Evolutionary conservation across 2,797 vertebrate species (phyloP), one percentile per base, ranked within the genome.

Genomic region (Enteromius treurensis): DNA sequence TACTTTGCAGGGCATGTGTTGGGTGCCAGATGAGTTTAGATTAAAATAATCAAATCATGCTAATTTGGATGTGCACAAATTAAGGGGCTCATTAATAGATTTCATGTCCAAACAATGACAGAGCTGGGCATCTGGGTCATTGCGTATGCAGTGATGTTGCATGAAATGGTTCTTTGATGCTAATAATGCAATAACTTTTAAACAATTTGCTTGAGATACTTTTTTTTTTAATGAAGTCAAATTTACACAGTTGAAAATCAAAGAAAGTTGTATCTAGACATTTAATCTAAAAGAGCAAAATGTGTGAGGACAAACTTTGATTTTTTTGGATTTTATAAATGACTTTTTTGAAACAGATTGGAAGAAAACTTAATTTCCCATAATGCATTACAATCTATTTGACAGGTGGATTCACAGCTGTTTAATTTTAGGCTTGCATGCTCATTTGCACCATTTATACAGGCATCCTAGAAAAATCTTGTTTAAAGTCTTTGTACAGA

Each of bases 21-120:
- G 42, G 14, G 51, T 51, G 68, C 62, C 53, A 45, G n/a, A 51
- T 55, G 21, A 53, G 53, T 34, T 68, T 69, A 23, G 17, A n/a
- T 76, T 29, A 37, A 62, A 62, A 62, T 74, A 11, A 74, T 74
- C 49, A 23, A 45, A 82, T 69, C 13, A 68, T 69, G 60, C 9
- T 71, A 1, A 80, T 82, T 80, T 76, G 37, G 40, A 78, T 45
- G n/a, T 80, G 32, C 34, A 62, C n/a, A n/a, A 40, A 60, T 60
- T 77, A n/a, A 76, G 40, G 8, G 29, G 26, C 67, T 73, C 62
- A 32, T 34, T 58, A 6, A 74, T n/a, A 47, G 19, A 21, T 37
- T 75, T 23, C 0, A 26, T 47, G 70, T 68, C 5, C 60, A 23
- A 23, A 32, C 34, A 26, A 21, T 69, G 29, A 79, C 67, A 26